Evolutionary conservation across 2,797 vertebrate species (phyloP).

Genomic region (Remorina albescens): DNA sequence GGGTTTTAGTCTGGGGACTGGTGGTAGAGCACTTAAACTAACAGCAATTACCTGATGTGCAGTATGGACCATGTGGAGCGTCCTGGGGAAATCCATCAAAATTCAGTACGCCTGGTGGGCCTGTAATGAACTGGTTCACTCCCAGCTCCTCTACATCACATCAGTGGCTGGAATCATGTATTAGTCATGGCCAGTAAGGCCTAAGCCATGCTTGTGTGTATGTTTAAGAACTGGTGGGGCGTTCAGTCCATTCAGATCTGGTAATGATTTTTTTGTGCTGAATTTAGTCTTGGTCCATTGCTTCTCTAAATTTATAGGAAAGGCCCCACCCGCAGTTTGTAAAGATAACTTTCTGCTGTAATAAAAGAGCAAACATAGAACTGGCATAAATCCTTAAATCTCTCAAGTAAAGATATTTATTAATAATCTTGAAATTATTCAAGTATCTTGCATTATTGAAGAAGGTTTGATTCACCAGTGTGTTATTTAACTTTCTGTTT

Average conservation of each 20-base stretch:
- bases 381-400: background rate
- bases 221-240: conserved; percentile 32
- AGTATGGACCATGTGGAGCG: conserved; percentile 57
- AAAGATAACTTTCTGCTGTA: background rate
- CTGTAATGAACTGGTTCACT: conserved; percentile 74
- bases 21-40: conserved; percentile 74
- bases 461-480: background rate
- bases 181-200: conserved; percentile 61
- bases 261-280: conserved; percentile 7
- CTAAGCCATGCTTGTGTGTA: conserved; percentile 15
- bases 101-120: conserved; percentile 62
- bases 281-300: conserved; percentile 5
- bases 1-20: conserved; percentile 57
- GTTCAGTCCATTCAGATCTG: conserved; percentile 30
- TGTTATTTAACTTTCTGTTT: background rate
- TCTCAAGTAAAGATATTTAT: background rate
- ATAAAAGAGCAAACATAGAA: background rate
- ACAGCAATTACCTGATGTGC: conserved; percentile 77
- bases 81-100: conserved; percentile 77
- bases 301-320: conserved; percentile 5
- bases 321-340: background rate
- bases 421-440: conserved; percentile 2
- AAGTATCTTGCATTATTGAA: background rate
- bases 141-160: conserved; percentile 54
- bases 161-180: conserved; percentile 52